Base-by-base conservation (phyloP, 2,113 vertebrate species). In the Artemisiospiza belli region DNA sequence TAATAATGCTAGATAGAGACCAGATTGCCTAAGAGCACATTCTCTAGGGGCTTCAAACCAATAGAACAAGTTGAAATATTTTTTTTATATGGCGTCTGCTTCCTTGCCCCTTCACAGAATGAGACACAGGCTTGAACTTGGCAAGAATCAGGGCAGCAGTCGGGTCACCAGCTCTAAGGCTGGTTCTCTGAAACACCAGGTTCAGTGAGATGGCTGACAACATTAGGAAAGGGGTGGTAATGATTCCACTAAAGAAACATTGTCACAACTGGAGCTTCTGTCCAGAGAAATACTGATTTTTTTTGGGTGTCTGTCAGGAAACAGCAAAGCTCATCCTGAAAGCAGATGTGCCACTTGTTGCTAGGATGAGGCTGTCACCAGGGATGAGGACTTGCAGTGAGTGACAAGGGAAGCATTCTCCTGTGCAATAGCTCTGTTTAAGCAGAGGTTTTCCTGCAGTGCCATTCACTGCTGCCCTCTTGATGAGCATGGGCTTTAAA, bases 331-430 rank as follows among this genome's bases (percentile, higher is more conserved):
- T 73, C n/a, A n/a, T 92, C 87, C 83, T 92, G 84, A 74, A 89
- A 54, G 68, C 87, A 91, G 91, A 91, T 94, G 93, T 94, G 92
- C 82, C 90, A 96, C 94, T 95, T 97, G 96, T 97, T 97, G 95
- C 90, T 80, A 9, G 63, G 89, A 86, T 90, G 92, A 92, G 67
- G 30, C 78, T 74, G 75, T 93, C 64, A 35, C 30, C 0, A 5
- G 22, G 63, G 67, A 51, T 27, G 57, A 86, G 35, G 70, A 10
- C 27, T 57, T 69, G 3, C 22, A 47, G 22, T 25, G 43, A 51
- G 43, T 57, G 83, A 61, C 61, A 54, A 68, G 12, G 3, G 59
- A 39, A 69, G 35, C 47, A 2, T 80, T 92, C 28, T 52, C 39
- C 23, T 35, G 35, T 59, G 75, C 85, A 83, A n/a, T 44, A 64